Evolutionary conservation across 2,888 invertebrate genomes (phyloP), one percentile per base, ranked within the genome.

Genomic region (Dryococelus australis): DNA sequence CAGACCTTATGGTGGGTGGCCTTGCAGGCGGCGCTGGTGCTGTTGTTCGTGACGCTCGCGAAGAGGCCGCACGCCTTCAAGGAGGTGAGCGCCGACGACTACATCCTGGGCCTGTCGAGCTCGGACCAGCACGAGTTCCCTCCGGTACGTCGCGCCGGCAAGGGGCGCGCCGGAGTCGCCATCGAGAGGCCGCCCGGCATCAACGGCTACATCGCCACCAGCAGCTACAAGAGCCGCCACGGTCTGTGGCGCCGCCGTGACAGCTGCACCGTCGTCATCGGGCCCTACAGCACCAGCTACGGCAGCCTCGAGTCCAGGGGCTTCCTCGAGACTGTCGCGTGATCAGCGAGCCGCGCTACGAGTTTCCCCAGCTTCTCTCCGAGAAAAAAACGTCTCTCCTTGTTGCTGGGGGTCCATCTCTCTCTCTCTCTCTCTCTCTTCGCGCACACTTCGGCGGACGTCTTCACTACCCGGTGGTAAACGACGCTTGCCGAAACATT

Each of bases 131-230:
- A 20, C 65, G 65, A 65, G 65, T 65, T 65, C 10, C 65, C 8
- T 0, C 24, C 65, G 13, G 16, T 8, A 8, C 12, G 24, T 3
- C 65, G 65, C 8, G 3, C 84, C 79, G 0, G 35, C 81, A 10
- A 28, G 43, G 5, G 87, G 83, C 81, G 83, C 28, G 28, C 43
- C 20, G 92, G 93, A 51, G 93, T 96, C 90, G 94, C 95, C 87
- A 95, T 96, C 90, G 96, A 96, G 90, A 93, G 96, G 78, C 95
- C 95, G 0, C 95, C 95, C n/a, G 96, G 94, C 86, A 95, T 96
- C 95, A 96, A 95, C 93, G 96, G 96, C 88, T 93, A 96, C 88
- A 96, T 96, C 88, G 95, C 96, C 0, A 96, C 96, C 93, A 96
- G 96, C 92, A 96, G 96, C 92, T 96, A 95, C 93, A 96, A 96